Conservation (phyloP, 2,797 vertebrate species). For the Lophotriccus pileatus region DNA sequence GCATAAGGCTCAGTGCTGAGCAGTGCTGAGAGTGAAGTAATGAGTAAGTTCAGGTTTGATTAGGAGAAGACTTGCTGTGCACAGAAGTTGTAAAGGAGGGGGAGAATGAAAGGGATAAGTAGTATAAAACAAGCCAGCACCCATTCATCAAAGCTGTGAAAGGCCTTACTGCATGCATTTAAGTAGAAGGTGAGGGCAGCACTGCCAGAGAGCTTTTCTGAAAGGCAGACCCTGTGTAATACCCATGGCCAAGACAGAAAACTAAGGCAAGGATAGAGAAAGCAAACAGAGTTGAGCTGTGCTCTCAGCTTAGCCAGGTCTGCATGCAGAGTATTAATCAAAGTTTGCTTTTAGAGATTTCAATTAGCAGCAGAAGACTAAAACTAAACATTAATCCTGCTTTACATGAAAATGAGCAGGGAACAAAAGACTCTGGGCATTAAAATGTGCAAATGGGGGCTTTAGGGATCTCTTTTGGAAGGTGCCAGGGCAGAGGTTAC, state of each 20-base stretch:
- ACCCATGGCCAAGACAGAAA: background rate
- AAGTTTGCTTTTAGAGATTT: constrained; percentile 60
- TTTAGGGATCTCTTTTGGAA: constrained; percentile 27
- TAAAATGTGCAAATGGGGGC: constrained; percentile 27
- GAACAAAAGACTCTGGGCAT: background rate
- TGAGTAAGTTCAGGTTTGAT: background rate
- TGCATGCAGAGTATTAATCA: constrained; percentile 30
- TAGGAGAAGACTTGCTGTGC: background rate
- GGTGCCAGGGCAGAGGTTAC: background rate
- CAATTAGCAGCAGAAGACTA: constrained; percentile 54
- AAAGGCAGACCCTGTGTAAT: background rate
- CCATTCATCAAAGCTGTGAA: background rate
- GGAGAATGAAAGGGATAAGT: background rate
- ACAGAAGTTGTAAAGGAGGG: background rate
- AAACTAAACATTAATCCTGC: constrained; percentile 51
- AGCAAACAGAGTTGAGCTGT: background rate
- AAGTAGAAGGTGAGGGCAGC: background rate
- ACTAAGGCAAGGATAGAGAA: background rate
- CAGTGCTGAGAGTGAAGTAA: background rate
- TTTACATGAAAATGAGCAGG: constrained; percentile 61
- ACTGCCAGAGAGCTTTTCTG: background rate
- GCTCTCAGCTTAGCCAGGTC: constrained; percentile 12
- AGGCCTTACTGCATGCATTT: background rate
- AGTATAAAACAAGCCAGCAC: background rate
- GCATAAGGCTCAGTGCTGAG: background rate